These are phyloP conservation scores for Anolis sagrei DNA, from an alignment of 2,113 vertebrate genomes.

Conservation along the genomic window DNA sequence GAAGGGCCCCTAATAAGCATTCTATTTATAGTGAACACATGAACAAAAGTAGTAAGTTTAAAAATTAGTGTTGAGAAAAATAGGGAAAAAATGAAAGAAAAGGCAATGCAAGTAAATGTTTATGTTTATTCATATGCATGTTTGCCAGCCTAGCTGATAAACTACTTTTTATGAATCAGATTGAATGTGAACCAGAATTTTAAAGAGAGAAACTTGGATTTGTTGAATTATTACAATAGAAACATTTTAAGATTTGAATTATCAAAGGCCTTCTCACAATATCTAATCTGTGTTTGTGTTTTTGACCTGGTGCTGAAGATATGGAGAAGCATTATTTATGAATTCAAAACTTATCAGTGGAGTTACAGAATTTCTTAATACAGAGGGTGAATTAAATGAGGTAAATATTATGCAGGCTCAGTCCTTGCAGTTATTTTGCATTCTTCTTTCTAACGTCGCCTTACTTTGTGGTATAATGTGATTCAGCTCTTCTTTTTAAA, in stretches of 20 bases:
- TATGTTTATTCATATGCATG: constrained; percentile 1
- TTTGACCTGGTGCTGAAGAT: constrained; percentile 78
- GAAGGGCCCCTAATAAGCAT: background rate
- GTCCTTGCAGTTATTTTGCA: background rate
- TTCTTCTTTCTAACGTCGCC: background rate
- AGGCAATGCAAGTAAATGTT: constrained; percentile 9
- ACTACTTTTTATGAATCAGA: background rate
- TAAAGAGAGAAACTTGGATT: constrained; percentile 1
- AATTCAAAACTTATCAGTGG: constrained; percentile 96
- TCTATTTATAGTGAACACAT: constrained; percentile 22
- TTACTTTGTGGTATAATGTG: too few species aligned
- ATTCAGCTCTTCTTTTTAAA: background rate
- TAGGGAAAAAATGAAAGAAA: constrained; percentile 11
- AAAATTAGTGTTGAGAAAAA: constrained; percentile 31
- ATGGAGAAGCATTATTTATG: constrained; percentile 98
- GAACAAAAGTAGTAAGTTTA: constrained; percentile 36
- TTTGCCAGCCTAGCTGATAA: background rate
- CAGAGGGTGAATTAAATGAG: constrained; percentile 91
- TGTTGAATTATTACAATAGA: background rate
- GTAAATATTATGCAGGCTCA: constrained; percentile 74
- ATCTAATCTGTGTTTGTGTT: constrained; percentile 20
- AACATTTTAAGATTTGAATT: background rate
- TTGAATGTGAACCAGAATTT: background rate
- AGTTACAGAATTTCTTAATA: constrained; percentile 97
- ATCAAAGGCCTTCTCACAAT: background rate